Evolutionary conservation across 2,797 vertebrate genomes (phyloP).

Genomic region (Xiphophorus birchmanni): DNA sequence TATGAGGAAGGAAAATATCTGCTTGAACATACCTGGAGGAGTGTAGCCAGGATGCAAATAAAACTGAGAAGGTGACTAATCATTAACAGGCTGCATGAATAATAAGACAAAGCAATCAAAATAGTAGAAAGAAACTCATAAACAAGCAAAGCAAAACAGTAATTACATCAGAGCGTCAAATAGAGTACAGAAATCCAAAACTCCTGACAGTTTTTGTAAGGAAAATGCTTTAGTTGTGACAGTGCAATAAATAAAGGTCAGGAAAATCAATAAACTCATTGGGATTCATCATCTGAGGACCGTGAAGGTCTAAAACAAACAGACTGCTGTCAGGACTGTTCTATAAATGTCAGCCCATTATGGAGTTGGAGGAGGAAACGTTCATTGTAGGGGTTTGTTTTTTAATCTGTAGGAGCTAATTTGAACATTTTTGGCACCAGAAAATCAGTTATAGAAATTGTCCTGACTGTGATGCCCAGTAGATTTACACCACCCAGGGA

Average conservation of each 20-base stretch:
- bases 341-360: conserved; percentile 9
- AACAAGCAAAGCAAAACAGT: neutral
- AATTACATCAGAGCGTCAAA: neutral
- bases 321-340: conserved; percentile 7
- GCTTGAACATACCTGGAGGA: neutral
- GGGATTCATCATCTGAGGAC: conserved; percentile 6
- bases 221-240: conserved; percentile 7
- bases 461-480: conserved; percentile 30
- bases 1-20: neutral
- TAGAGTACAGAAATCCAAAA: neutral
- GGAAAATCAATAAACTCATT: conserved; percentile 9
- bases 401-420: conserved; percentile 6
- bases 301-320: conserved; percentile 13
- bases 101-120: neutral
- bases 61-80: neutral
- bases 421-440: conserved; percentile 27
- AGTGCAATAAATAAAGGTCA: conserved; percentile 9
- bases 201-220: conserved; percentile 4
- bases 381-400: neutral
- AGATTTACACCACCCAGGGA: conserved; percentile 53
- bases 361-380: neutral
- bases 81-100: neutral
- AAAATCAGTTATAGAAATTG: conserved; percentile 23
- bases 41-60: neutral
- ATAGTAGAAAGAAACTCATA: neutral